A percentile compares a stretch with the other conserved stretches of the same genome.
phyloP scores from a whole-genome alignment of 2,113 vertebrate species.

The Aldabrachelys gigantea region DNA sequence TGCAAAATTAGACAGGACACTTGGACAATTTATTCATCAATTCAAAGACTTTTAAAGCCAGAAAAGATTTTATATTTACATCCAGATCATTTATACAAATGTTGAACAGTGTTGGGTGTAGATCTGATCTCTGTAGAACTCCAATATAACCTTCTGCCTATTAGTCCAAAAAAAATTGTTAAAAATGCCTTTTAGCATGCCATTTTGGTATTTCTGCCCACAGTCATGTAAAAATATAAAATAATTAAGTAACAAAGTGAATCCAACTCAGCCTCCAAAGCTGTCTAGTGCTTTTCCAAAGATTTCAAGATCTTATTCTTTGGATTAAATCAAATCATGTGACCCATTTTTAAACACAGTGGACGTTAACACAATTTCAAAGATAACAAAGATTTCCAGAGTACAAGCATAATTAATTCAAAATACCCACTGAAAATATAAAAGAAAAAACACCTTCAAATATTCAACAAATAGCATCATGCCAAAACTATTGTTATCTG shows the following conservation, averaged over 20 bases:
- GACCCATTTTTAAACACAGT: constrained; percentile 35
- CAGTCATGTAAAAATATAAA: neutral
- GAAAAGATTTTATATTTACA: neutral
- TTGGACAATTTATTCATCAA: constrained; percentile 21
- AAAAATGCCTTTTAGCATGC: neutral
- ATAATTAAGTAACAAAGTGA: neutral
- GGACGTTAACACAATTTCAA: constrained; percentile 36
- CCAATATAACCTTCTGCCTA: neutral
- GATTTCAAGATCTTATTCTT: neutral
- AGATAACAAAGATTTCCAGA: constrained; percentile 39
- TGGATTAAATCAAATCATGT: constrained; percentile 9
- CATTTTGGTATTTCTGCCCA: neutral
- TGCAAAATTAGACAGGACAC: neutral
- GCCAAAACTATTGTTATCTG: constrained; percentile 66
- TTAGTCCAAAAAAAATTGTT: neutral
- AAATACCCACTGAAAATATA: constrained; percentile 62
- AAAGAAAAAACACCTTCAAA: constrained; percentile 70
- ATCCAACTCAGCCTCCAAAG: neutral
- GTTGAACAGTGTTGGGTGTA: neutral
- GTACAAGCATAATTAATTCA: constrained; percentile 48
- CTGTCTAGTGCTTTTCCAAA: constrained; percentile 6
- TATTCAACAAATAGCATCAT: constrained; percentile 67
- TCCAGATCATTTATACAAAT: neutral
- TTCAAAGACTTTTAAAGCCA: constrained; percentile 24
- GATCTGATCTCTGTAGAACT: neutral